A percentile compares a stretch with the other conserved stretches of the same genome.
phyloP scores from a whole-genome alignment of 2,113 vertebrate species.

The Brachyistius frenatus region DNA sequence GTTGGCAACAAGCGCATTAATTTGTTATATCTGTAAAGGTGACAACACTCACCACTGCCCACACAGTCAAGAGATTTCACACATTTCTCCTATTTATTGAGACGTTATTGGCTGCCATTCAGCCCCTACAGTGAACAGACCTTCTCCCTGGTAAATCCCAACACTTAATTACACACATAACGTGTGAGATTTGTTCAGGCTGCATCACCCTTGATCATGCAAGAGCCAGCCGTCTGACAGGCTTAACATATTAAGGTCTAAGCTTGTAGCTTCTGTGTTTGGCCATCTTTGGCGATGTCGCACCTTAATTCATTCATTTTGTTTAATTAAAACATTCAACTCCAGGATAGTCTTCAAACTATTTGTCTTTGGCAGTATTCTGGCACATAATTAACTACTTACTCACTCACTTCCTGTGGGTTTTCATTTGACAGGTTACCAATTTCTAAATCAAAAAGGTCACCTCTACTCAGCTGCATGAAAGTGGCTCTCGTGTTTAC shows the following conservation, averaged over 20 bases:
- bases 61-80: conserved; percentile 31
- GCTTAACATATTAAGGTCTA: background rate
- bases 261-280: background rate
- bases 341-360: background rate
- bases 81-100: conserved; percentile 12
- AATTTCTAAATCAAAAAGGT: background rate
- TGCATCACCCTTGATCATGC: conserved; percentile 25
- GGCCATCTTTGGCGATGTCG: background rate
- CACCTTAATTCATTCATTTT: background rate
- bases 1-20: conserved; percentile 44
- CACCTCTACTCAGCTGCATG: background rate
- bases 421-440: background rate
- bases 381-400: background rate
- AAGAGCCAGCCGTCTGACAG: conserved; percentile 26
- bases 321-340: background rate
- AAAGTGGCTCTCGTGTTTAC: background rate
- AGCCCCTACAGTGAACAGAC: conserved; percentile 4
- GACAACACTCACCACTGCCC: conserved; percentile 20
- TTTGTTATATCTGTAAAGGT: conserved; percentile 38
- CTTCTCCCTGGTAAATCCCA: conserved; percentile 5
- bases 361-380: background rate
- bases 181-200: conserved; percentile 19
- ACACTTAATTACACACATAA: conserved; percentile 25
- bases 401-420: too few species aligned
- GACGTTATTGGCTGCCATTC: conserved; percentile 31